Evolutionary conservation across 2,797 vertebrate species (phyloP).

Genomic region (Cuniculus paca): DNA sequence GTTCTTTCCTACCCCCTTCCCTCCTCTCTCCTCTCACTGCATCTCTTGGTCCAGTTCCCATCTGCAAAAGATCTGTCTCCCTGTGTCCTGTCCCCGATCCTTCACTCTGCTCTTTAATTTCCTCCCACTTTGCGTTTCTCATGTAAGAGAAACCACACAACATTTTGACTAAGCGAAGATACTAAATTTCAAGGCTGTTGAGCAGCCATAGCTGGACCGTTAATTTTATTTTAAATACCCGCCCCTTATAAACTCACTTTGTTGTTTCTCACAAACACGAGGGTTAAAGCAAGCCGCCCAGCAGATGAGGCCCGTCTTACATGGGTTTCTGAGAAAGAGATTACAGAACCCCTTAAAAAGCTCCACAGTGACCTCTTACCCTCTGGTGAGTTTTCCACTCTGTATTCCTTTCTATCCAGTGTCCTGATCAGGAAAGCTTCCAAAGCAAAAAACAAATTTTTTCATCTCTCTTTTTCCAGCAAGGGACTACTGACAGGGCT

Average conservation of each 20-base stretch:
- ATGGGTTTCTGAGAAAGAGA: neutral
- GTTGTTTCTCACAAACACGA: neutral
- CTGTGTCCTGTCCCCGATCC: neutral
- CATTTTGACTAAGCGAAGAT: neutral
- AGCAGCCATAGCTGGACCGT: neutral
- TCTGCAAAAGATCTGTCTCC: neutral
- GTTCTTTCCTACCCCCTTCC: neutral
- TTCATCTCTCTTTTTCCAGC: constrained; percentile 3
- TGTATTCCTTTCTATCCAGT: neutral
- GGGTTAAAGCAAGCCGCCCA: neutral
- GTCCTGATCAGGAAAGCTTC: neutral
- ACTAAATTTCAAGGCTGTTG: neutral
- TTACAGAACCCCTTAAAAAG: neutral
- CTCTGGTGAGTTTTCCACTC: neutral
- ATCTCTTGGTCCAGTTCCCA: neutral
- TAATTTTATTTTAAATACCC: neutral
- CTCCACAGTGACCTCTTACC: neutral
- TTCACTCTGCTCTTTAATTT: neutral
- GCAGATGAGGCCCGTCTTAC: neutral
- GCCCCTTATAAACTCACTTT: neutral
- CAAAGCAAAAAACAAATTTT: neutral
- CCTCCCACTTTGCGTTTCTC: neutral
- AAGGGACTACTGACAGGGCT: neutral
- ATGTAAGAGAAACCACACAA: neutral
- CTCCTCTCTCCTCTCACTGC: neutral